Conservation (phyloP, 1,140 invertebrate species). For the Leptinotarsa texana region DNA sequence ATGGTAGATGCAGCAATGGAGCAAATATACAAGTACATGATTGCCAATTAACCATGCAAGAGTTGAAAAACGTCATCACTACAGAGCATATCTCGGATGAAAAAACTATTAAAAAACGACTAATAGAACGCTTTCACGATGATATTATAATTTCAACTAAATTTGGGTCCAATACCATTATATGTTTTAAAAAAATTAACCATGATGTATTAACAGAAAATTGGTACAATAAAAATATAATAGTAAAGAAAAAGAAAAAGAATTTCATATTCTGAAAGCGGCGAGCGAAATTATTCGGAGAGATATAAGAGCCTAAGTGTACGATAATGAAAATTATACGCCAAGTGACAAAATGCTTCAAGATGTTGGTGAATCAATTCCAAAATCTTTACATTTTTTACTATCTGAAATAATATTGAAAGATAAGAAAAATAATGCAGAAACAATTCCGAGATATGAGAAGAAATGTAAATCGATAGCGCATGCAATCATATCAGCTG, state of each 20-base stretch:
- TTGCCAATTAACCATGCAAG: too few relatives aligned
- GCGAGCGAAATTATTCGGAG: slow-evolving; percentile 31
- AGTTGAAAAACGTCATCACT: too few relatives aligned
- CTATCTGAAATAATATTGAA: slow-evolving; percentile 37
- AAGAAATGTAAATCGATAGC: slow-evolving; percentile 18
- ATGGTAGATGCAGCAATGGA: too few relatives aligned
- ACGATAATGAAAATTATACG: slow-evolving; percentile 32
- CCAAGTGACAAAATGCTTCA: slow-evolving; percentile 36
- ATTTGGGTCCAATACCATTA: slow-evolving; percentile 33
- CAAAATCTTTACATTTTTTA: slow-evolving; percentile 29
- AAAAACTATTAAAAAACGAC: slow-evolving; percentile 29
- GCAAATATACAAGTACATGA: too few relatives aligned
- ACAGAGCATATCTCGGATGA: neutral
- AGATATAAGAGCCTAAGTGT: slow-evolving; percentile 28
- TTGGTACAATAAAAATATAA: slow-evolving; percentile 36
- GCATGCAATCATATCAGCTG: slow-evolving; percentile 22
- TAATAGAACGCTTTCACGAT: slow-evolving; percentile 21
- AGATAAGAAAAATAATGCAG: slow-evolving; percentile 26
- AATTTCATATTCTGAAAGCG: slow-evolving; percentile 33
- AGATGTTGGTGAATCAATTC: slow-evolving; percentile 31
- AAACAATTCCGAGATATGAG: slow-evolving; percentile 26
- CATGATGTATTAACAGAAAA: slow-evolving; percentile 33
- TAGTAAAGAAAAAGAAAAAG: slow-evolving; percentile 4
- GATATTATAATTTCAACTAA: slow-evolving; percentile 29
- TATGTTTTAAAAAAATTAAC: slow-evolving; percentile 21